Base-by-base conservation (phyloP, 2,888 invertebrate genomes). In the Choristoneura rosaceana region DNA sequence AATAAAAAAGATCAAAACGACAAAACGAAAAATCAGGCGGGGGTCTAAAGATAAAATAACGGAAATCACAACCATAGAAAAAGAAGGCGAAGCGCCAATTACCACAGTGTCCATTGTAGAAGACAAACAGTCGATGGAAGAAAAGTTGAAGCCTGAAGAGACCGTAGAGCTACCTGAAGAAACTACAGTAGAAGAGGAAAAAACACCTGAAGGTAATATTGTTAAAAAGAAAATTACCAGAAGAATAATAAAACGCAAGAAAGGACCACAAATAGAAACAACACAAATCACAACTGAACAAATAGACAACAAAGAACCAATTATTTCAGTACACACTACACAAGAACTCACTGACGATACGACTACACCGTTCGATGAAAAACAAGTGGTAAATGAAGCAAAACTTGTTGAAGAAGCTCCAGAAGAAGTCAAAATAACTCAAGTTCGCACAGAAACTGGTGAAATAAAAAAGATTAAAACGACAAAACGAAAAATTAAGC, bases 281-380 rank as follows among this genome's bases (percentile, higher is more conserved):
- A 75, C 84, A 17, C 52, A 52, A 52, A 52, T 52, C 15, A 52
- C 52, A 5, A 52, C 52, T 17, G 52, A 82, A 68, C 87, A 88
- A 75, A 85, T 87, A 67, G 86, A 90, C 4, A 80, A 83, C 14
- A 74, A 85, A 62, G 80, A 78, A 76, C 76, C 77, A 15, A 76
- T 77, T 17, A 9, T 52, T 0, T 88, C 79, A 10, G 77, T 79
- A 64, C 78, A 83, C 75, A 71, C 82, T n/a, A 83, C 84, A 52
- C 80, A 81, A 63, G 78, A 87, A 75, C 76, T 86, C 69, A 76
- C 78, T 79, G 84, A 90, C 74, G 75, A 82, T 66, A 80, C 82
- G 7, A 80, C 79, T 74, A 83, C 82, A 12, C 82, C 82, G 9
- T 81, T 85, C 41, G 76, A 33, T 74, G 43, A 73, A 9, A 52